Percentiles rank a stretch among this genome's conserved stretches.
Evolutionary conservation across 2,888 invertebrate species (phyloP).

Genomic region (Drosophila picticornis): DNA sequence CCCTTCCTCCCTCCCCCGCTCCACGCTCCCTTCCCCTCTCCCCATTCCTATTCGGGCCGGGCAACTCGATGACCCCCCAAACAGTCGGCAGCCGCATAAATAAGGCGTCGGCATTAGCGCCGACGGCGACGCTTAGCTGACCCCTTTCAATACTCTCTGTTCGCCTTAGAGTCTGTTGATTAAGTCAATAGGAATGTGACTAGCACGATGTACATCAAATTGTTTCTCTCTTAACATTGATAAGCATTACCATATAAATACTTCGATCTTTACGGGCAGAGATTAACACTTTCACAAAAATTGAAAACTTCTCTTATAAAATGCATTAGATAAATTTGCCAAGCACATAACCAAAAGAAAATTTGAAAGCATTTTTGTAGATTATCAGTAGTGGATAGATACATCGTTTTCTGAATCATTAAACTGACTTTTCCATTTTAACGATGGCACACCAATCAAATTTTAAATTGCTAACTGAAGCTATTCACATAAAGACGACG

Average conservation of each 20-base stretch:
- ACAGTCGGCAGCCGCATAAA: slow-evolving; percentile 54
- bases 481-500: slow-evolving; percentile 61
- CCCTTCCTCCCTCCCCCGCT: slow-evolving; percentile 1
- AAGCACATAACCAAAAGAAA: background rate
- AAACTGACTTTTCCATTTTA: slow-evolving; percentile 62
- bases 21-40: slow-evolving; percentile 5
- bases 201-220: background rate
- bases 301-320: background rate
- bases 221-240: too few relatives aligned
- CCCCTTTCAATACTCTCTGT: slow-evolving; percentile 52
- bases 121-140: slow-evolving; percentile 61
- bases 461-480: slow-evolving; percentile 59
- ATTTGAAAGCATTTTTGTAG: slow-evolving; percentile 12
- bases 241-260: background rate
- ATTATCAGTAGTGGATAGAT: slow-evolving; percentile 9
- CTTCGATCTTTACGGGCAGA: background rate
- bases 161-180: slow-evolving; percentile 4
- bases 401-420: slow-evolving; percentile 47
- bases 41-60: background rate
- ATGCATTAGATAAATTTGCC: background rate
- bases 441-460: slow-evolving; percentile 75
- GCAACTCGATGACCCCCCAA: slow-evolving; percentile 55
- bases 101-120: slow-evolving; percentile 67
- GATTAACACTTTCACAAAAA: background rate
- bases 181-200: slow-evolving; percentile 10